Evolutionary conservation across 2,113 vertebrate genomes (phyloP).

Genomic region (Micronycteris hirsuta): DNA sequence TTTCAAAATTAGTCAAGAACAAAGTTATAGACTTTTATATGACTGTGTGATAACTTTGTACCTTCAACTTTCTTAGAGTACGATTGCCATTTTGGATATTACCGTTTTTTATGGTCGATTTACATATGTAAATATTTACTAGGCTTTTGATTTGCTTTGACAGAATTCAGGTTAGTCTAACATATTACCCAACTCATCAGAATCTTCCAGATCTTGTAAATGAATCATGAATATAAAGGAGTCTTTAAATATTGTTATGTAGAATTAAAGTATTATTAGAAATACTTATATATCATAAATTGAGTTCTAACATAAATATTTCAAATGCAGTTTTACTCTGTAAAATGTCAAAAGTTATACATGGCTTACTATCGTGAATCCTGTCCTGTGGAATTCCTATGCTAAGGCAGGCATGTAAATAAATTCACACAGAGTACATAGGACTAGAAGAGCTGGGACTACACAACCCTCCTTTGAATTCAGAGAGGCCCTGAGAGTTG

Average conservation of each 20-base stretch:
- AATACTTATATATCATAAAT: neutral
- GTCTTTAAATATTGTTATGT: constrained; percentile 4
- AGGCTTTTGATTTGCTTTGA: neutral
- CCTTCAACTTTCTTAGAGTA: neutral
- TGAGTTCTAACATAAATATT: neutral
- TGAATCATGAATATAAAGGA: neutral
- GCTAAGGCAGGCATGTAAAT: too few relatives aligned
- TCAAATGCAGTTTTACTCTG: neutral
- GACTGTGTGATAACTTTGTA: neutral
- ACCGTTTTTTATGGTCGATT: neutral
- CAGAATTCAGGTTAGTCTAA: neutral
- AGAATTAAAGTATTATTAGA: neutral
- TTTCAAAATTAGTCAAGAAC: neutral
- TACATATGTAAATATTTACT: constrained; percentile 2
- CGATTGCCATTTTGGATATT: neutral
- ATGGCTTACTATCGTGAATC: too few relatives aligned
- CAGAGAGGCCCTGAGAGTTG: too few relatives aligned
- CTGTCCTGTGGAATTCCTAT: too few relatives aligned
- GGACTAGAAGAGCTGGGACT: too few relatives aligned
- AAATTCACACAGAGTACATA: too few relatives aligned
- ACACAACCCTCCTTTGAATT: too few relatives aligned
- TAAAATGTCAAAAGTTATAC: neutral
- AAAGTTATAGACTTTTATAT: neutral
- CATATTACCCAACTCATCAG: neutral
- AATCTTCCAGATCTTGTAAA: constrained; percentile 8